These are phyloP conservation scores for Pteropus alecto DNA, from an alignment of 2,113 vertebrate genomes.

Conservation along the genomic window DNA sequence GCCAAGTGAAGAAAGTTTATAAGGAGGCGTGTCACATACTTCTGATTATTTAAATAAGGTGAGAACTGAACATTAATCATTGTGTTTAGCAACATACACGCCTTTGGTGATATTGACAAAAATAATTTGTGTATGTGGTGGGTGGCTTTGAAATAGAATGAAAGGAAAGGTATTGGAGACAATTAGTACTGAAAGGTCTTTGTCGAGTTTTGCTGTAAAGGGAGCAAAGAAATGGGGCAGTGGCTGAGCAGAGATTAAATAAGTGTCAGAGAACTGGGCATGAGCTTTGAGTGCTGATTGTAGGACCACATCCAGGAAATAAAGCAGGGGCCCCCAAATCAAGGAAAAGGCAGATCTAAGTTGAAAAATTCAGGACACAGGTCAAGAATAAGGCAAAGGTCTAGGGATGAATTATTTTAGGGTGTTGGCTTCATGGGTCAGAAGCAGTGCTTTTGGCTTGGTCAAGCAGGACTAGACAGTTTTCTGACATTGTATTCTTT, in stretches of 20 bases:
- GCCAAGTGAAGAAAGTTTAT: background rate
- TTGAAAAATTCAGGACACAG: background rate
- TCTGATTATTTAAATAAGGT: background rate
- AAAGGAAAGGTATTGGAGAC: background rate
- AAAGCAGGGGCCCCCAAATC: background rate
- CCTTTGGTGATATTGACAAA: background rate
- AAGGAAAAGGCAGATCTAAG: background rate
- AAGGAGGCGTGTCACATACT: background rate
- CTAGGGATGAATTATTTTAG: background rate
- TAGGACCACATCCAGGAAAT: background rate
- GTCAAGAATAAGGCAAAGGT: background rate
- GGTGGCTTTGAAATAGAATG: background rate
- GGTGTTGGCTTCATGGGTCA: background rate
- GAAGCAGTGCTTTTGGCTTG: background rate
- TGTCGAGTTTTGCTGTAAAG: background rate
- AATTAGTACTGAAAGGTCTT: background rate
- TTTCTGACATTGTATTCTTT: background rate
- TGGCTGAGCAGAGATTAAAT: background rate
- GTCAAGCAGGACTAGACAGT: background rate
- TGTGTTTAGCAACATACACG: background rate
- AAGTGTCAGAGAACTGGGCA: background rate
- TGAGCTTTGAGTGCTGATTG: background rate
- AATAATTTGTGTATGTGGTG: background rate
- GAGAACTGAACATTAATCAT: background rate
- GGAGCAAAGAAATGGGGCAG: background rate